Evolutionary conservation across 2,888 invertebrate species (phyloP), one percentile per base, ranked within the genome.

Genomic region (Agrotis exclamationis): DNA sequence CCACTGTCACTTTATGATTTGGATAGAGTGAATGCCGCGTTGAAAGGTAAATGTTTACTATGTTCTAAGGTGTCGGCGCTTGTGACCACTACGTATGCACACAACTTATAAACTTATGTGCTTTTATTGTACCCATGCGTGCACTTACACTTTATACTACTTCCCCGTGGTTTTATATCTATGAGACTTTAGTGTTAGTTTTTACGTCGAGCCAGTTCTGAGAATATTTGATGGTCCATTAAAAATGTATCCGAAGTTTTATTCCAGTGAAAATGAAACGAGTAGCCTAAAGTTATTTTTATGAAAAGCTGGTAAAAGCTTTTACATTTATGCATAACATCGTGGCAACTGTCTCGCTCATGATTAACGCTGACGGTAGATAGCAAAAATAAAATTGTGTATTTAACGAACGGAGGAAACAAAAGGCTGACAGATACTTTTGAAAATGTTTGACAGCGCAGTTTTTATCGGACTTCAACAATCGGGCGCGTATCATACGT

Each of bases 41-140:
- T 96, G 90, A 95, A 94, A 95, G 96, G 96, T 96, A 96, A 96
- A 95, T 94, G 89, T 95, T 94, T 92, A 91, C 91, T 88, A 85
- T 91, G 88, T 87, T 90, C 88, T 89, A 90, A 90, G 89, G 88
- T 91, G 92, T 90, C 90, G 91, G 90, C 86, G 76, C 87, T 89
- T 92, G 86, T 89, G 89, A 86, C 77, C 82, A 71, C 76, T 78
- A 67, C 71, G 70, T 77, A 85, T 86, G 87, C 87, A 90, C 83
- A 90, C 87, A 88, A 80, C 85, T 88, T 89, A 91, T 92, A 92
- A 93, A 90, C 82, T 83, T 88, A 83, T 86, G 88, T 88, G 84
- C 82, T 85, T 90, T 90, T 90, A 89, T 89, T 87, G 87, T 89
- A 83, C 77, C 63, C 74, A 73, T 84, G 67, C 80, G 72, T 79